These are phyloP conservation scores for Prosapia bicincta DNA, from an alignment of 2,888 invertebrate species.

Conservation along the genomic window DNA sequence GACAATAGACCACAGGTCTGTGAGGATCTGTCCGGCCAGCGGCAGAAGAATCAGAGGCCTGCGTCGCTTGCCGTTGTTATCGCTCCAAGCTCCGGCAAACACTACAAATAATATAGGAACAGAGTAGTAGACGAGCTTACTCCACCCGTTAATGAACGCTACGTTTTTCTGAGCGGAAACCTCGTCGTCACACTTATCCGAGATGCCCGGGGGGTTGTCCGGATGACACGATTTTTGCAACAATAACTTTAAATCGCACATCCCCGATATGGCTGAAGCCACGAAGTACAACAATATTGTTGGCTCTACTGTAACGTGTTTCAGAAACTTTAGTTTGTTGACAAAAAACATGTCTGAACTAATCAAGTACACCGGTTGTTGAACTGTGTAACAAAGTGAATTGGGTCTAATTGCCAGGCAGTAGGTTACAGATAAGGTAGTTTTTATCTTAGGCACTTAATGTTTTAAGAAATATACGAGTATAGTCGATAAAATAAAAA, in stretches of 20 bases:
- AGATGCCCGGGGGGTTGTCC: background rate
- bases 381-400: too few relatives aligned
- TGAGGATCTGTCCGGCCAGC: constrained; percentile 34
- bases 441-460: too few relatives aligned
- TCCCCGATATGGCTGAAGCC: constrained; percentile 19
- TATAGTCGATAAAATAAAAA: too few relatives aligned
- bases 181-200: constrained; percentile 24
- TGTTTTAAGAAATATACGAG: too few relatives aligned
- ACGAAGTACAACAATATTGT: constrained; percentile 26
- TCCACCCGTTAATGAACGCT: constrained; percentile 31
- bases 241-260: constrained; percentile 22
- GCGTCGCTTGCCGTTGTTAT: constrained; percentile 33
- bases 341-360: too few relatives aligned
- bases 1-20: constrained; percentile 31
- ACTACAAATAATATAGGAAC: constrained; percentile 29
- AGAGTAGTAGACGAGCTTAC: constrained; percentile 14
- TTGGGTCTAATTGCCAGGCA: too few relatives aligned
- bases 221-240: constrained; percentile 32
- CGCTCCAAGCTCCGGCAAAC: constrained; percentile 37
- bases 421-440: too few relatives aligned
- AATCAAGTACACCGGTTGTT: too few relatives aligned
- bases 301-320: constrained; percentile 29
- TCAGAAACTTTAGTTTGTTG: too few relatives aligned
- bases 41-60: constrained; percentile 36
- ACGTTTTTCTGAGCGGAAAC: constrained; percentile 27